These are phyloP conservation scores for Tanypteryx hageni DNA, from an alignment of 2,888 invertebrate species.

Conservation along the genomic window DNA sequence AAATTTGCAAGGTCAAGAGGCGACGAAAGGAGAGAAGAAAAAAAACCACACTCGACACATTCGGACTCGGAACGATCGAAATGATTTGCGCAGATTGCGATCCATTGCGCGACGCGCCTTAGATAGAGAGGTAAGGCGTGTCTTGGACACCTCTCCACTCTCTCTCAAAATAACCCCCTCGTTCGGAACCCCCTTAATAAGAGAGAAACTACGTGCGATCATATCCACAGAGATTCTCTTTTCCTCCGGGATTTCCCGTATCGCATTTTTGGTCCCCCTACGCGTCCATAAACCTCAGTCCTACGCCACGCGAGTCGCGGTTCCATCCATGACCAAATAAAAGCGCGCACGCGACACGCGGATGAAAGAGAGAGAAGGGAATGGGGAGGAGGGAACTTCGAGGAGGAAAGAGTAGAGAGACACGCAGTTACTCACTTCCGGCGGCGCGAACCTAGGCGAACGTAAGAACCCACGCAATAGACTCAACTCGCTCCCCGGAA, in stretches of 20 bases:
- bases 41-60: neutral
- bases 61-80: neutral
- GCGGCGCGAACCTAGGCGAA: neutral
- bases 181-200: neutral
- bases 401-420: neutral
- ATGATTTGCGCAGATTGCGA: neutral
- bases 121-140: neutral
- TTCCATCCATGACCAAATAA: constrained; percentile 27
- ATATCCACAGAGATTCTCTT: neutral
- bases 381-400: neutral
- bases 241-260: constrained; percentile 22
- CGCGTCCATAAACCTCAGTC: constrained; percentile 3
- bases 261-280: neutral
- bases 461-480: neutral
- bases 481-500: neutral
- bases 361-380: neutral
- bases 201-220: neutral
- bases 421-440: constrained; percentile 32
- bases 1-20: neutral
- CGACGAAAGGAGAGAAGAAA: neutral
- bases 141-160: neutral
- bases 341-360: neutral
- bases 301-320: neutral
- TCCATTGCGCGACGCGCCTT: neutral
- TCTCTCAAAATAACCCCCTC: neutral